Percentiles rank a stretch among this genome's conserved stretches.
Conservation (phyloP, 2,113 vertebrate genomes). For the Equus quagga region DNA sequence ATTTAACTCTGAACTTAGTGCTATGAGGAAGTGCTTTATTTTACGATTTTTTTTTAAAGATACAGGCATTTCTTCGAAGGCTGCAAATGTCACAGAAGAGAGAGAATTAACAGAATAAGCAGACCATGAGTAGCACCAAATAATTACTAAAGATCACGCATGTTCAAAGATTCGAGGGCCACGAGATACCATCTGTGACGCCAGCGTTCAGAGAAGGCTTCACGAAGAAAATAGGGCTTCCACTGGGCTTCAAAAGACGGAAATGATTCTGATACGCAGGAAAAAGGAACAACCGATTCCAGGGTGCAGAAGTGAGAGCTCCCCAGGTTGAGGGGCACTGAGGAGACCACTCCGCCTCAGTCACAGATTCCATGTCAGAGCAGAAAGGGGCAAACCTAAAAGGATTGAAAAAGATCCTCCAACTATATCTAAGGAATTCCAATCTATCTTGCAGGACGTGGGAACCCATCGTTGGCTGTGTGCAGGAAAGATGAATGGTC, state of each 20-base stretch:
- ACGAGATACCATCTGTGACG: neutral
- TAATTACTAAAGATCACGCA: rapidly evolving
- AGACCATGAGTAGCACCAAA: rapidly evolving
- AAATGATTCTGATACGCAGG: too few relatives aligned
- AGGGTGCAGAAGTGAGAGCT: neutral
- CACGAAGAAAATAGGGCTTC: neutral
- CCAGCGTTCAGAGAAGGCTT: too few relatives aligned
- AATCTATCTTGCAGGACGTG: neutral
- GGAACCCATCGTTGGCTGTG: rapidly evolving
- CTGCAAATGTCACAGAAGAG: neutral
- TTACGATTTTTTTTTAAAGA: neutral
- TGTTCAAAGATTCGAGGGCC: rapidly evolving
- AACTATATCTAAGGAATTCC: neutral
- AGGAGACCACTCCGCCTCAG: neutral
- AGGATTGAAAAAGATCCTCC: neutral
- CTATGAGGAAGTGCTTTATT: neutral
- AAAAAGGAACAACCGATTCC: neutral
- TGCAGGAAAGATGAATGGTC: neutral
- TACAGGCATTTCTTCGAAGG: neutral
- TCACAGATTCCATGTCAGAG: neutral
- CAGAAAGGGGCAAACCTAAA: neutral
- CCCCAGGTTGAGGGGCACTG: rapidly evolving
- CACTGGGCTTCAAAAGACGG: neutral
- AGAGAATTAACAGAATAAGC: neutral
- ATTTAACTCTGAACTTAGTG: neutral